A percentile compares a stretch with the other conserved stretches of the same genome.
phyloP scores from a whole-genome alignment of 1,140 invertebrate genomes.

The Ladona fulva region DNA sequence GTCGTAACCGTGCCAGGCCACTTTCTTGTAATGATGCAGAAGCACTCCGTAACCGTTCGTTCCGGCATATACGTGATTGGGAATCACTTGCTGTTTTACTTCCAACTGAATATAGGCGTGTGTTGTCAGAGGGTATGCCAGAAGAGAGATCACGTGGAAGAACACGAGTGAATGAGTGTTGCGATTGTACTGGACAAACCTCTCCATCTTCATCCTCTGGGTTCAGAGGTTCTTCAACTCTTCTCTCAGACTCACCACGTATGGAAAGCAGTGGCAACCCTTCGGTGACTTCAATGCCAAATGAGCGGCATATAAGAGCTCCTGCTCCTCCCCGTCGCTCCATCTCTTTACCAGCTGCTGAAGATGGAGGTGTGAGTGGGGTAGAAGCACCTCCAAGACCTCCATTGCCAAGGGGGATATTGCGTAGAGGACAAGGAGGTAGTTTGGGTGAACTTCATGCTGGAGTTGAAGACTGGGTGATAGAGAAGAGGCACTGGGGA shows the following conservation, averaged over 20 bases:
- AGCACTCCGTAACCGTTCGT: conserved; percentile 63
- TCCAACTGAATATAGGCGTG: conserved; percentile 64
- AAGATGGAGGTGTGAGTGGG: conserved; percentile 33
- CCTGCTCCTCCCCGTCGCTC: conserved; percentile 53
- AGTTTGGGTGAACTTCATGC: neutral
- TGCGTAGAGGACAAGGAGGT: conserved; percentile 36
- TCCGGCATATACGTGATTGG: conserved; percentile 81
- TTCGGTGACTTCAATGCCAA: conserved; percentile 52
- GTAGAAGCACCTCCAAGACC: conserved; percentile 55
- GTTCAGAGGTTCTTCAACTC: conserved; percentile 73
- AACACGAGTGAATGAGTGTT: neutral
- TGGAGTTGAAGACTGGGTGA: neutral
- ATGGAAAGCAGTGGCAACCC: conserved; percentile 47
- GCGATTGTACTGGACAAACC: neutral
- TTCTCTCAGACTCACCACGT: conserved; percentile 62
- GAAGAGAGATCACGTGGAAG: conserved; percentile 17
- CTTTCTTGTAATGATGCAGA: conserved; percentile 78
- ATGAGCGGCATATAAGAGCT: conserved; percentile 59
- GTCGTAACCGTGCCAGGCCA: conserved; percentile 47
- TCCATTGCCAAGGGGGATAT: conserved; percentile 59
- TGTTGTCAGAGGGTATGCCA: conserved; percentile 36
- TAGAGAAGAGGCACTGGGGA: neutral
- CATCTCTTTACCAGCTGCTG: conserved; percentile 48
- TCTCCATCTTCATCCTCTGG: conserved; percentile 53
- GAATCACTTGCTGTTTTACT: conserved; percentile 79